Base-by-base conservation (phyloP, 2,113 vertebrate genomes). In the Sander lucioperca region DNA sequence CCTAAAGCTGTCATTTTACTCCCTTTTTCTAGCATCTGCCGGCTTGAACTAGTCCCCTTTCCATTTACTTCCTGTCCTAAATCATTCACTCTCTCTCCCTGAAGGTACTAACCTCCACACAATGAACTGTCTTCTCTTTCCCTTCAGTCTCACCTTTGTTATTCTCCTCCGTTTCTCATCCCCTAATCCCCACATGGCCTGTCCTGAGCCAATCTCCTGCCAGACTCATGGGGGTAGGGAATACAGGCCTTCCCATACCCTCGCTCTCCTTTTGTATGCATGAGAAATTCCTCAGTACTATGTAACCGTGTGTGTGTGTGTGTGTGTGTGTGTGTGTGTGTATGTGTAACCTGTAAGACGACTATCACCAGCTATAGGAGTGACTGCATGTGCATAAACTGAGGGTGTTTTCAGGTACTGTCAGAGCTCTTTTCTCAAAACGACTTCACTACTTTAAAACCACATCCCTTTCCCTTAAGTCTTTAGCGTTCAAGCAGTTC, bases 391-490 rank as follows among this genome's bases (percentile, higher is more conserved):
- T 66, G 66, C 19, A 18, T 71, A 75, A 58, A 58, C 19, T 4
- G 21, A 76, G 30, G 3, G 23, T 77, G 74, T 77, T 86, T 80
- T 77, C 68, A 83, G 33, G 67, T 77, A 71, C 58, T 63, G 69
- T 70, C 51, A 59, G 27, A 81, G 74, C 14, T 70, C 50, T 74
- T 77, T 58, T 89, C 19, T 75, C n/a, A 66, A 74, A 79, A 76
- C 54, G 3, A 70, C 67, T 39, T 36, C 48, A 56, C 30, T 50
- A 69, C 59, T 82, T 83, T 66, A 48, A 86, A 92, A 92, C 90
- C 92, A 94, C 92, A 88, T 93, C 92, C 92, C 82, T 56, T 91
- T 89, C 77, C 79, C 71, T 77, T 53, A 30, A 56, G 53, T 58
- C 33, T 48, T 27, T 18, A 39, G 25, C n/a, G 65, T 82, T 86